A percentile compares a stretch with the other conserved stretches of the same genome.
These are phyloP conservation scores for Itoplectis maculator DNA, from an alignment of 2,888 invertebrate genomes.

Conservation along the genomic window DNA sequence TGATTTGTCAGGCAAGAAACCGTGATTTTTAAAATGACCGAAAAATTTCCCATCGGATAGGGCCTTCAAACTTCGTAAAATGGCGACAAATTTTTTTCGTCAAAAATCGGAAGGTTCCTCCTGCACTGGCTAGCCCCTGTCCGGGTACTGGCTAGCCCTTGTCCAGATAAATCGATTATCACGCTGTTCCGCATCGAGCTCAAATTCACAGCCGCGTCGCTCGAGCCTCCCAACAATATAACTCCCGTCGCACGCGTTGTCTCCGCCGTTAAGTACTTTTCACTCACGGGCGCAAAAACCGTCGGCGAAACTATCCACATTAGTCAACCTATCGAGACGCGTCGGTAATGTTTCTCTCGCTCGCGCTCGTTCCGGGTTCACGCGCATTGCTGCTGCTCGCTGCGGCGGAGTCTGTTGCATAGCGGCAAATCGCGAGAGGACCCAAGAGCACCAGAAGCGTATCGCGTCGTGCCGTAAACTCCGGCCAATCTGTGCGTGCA, in stretches of 20 bases:
- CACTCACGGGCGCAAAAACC: background rate
- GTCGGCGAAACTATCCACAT: slow-evolving; percentile 20
- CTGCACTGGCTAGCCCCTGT: too few relatives aligned
- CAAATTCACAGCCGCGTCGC: background rate
- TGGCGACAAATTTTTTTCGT: too few relatives aligned
- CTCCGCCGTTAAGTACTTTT: slow-evolving; percentile 7
- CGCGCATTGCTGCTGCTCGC: slow-evolving; percentile 31
- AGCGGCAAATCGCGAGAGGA: slow-evolving; percentile 49
- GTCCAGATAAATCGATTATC: background rate
- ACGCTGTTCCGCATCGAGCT: background rate
- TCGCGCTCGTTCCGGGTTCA: slow-evolving; percentile 68
- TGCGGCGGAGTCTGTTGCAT: background rate
- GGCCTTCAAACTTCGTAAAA: too few relatives aligned
- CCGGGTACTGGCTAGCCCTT: too few relatives aligned
- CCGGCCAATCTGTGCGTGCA: slow-evolving; percentile 59
- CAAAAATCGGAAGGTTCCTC: too few relatives aligned
- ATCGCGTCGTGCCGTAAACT: slow-evolving; percentile 62
- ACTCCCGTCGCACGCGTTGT: background rate
- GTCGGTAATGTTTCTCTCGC: slow-evolving; percentile 20
- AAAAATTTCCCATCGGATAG: too few relatives aligned
- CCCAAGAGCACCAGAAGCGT: slow-evolving; percentile 49
- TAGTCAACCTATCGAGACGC: slow-evolving; percentile 47
- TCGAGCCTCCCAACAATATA: background rate
- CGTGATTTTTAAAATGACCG: too few relatives aligned
- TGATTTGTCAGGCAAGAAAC: too few relatives aligned